A percentile compares a stretch with the other conserved stretches of the same genome.
These are phyloP conservation scores for Drosophila hamatofila DNA, from an alignment of 2,888 invertebrate species.

Conservation along the genomic window DNA sequence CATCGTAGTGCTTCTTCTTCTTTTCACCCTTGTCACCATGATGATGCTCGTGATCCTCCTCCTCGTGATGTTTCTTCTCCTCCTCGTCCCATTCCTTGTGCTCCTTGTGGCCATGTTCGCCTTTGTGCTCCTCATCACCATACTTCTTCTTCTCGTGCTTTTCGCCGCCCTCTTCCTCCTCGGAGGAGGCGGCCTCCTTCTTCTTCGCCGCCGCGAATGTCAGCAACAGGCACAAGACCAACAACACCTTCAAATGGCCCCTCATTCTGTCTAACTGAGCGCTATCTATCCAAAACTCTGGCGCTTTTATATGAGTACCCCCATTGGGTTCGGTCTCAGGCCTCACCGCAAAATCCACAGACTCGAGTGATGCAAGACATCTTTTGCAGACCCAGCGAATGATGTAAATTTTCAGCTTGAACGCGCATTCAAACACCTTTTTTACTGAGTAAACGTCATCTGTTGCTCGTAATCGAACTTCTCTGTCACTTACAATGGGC, in stretches of 20 bases:
- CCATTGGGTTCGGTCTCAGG: not conserved
- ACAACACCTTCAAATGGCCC: conserved; percentile 71
- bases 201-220: conserved; percentile 72
- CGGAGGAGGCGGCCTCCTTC: conserved; percentile 82
- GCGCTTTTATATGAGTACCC: conserved; percentile 59
- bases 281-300: conserved; percentile 2
- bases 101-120: conserved; percentile 91
- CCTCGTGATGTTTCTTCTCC: conserved; percentile 91
- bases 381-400: conserved; percentile 14
- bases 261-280: conserved; percentile 64
- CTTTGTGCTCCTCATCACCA: conserved; percentile 89
- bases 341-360: conserved; percentile 61
- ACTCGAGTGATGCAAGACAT: conserved; percentile 60
- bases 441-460: conserved; percentile 12
- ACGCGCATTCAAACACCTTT: conserved; percentile 34
- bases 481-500: conserved; percentile 46
- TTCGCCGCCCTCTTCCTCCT: conserved; percentile 83
- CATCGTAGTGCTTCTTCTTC: conserved; percentile 92
- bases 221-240: conserved; percentile 77
- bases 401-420: conserved; percentile 58
- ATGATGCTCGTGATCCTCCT: conserved; percentile 91
- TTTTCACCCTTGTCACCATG: conserved; percentile 92
- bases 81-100: conserved; percentile 92
- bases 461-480: conserved; percentile 25
- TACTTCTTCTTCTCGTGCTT: conserved; percentile 82